Evolutionary conservation across 2,888 invertebrate species (phyloP).

Genomic region (Agrochola macilenta): DNA sequence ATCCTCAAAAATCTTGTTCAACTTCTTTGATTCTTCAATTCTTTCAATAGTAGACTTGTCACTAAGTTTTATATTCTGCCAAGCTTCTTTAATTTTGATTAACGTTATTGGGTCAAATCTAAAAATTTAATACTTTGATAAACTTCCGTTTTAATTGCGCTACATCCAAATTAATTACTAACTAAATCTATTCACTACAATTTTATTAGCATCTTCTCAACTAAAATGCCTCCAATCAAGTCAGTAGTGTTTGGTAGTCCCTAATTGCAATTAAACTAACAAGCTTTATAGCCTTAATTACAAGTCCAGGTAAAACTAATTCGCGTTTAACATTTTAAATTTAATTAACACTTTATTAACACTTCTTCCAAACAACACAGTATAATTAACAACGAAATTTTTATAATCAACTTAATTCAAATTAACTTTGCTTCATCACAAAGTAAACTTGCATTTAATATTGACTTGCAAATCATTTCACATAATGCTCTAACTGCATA

Average conservation of each 20-base stretch:
- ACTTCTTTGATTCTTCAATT: background rate
- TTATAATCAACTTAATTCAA: background rate
- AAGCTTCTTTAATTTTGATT: background rate
- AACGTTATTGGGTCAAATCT: background rate
- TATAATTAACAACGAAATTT: background rate
- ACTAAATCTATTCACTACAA: background rate
- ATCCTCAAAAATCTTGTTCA: background rate
- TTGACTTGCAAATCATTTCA: constrained; percentile 31
- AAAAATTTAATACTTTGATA: background rate
- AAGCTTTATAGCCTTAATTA: background rate
- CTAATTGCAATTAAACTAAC: constrained; percentile 5
- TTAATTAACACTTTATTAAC: constrained; percentile 3
- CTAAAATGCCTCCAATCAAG: background rate
- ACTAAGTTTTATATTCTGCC: too few species aligned
- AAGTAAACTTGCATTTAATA: constrained; percentile 5
- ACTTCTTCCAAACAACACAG: background rate
- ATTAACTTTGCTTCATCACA: background rate
- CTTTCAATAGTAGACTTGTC: background rate
- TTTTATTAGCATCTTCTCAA: background rate
- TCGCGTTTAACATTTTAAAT: background rate
- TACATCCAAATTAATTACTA: background rate
- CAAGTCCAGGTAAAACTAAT: background rate
- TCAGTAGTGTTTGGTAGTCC: background rate
- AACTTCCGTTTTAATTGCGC: background rate
- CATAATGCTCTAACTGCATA: constrained; percentile 29